These are phyloP conservation scores for Aspidiotus rigidus DNA, from an alignment of 2,888 invertebrate species.

Conservation along the genomic window DNA sequence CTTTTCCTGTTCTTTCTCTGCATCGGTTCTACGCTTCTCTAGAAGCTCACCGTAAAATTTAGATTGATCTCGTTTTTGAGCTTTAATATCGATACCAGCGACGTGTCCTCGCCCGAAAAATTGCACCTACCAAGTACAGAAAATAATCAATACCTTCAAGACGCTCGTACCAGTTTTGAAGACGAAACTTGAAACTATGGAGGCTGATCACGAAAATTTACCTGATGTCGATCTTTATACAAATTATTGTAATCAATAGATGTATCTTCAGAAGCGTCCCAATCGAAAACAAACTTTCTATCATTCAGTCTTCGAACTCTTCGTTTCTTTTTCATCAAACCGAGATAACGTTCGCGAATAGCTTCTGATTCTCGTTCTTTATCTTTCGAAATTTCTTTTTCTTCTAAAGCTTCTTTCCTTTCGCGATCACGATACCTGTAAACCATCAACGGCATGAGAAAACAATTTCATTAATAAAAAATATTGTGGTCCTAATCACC, in stretches of 20 bases:
- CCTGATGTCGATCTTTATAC: constrained; percentile 91
- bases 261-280: constrained; percentile 99
- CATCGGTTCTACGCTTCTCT: constrained; percentile 88
- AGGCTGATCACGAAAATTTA: constrained; percentile 31
- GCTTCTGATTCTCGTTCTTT: constrained; percentile 90
- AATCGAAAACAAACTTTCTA: constrained; percentile 98
- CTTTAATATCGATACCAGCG: constrained; percentile 96
- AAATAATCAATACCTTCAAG: neutral
- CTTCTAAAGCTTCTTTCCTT: constrained; percentile 43
- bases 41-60: constrained; percentile 93
- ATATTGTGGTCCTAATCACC: constrained; percentile 7
- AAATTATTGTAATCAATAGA: constrained; percentile 93
- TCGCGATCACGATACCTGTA: constrained; percentile 27
- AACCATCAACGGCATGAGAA: no score
- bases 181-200: neutral
- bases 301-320: constrained; percentile 90
- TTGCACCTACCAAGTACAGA: constrained; percentile 54
- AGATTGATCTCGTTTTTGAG: constrained; percentile 87
- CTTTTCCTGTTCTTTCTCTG: constrained; percentile 44
- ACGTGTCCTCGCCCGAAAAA: constrained; percentile 97
- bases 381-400: constrained; percentile 64
- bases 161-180: neutral
- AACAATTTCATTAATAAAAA: neutral
- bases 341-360: constrained; percentile 89
- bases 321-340: constrained; percentile 84